Percentiles rank a stretch among this genome's conserved stretches.
phyloP scores from a whole-genome alignment of 2,797 vertebrate genomes.

The Malurus leucopterus region DNA sequence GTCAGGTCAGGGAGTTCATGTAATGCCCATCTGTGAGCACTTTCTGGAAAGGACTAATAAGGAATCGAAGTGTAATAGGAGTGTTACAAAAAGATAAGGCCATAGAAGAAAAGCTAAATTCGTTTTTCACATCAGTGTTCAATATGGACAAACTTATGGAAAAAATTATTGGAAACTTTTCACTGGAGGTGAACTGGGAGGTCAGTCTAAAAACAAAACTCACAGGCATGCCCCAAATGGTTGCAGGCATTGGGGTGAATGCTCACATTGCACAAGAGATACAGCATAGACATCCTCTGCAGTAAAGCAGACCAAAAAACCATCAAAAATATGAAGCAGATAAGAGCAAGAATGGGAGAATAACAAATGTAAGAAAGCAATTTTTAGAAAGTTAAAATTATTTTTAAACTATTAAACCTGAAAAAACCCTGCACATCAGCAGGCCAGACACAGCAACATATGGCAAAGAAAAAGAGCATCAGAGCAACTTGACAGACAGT shows the following conservation, averaged over 20 bases:
- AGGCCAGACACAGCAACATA: not conserved
- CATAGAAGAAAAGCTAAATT: not conserved
- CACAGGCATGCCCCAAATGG: not conserved
- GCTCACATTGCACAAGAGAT: not conserved
- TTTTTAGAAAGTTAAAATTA: not conserved
- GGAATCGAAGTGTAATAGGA: not conserved
- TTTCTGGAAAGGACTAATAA: not conserved
- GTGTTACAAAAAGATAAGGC: not conserved
- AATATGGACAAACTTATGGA: not conserved
- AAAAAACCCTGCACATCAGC: rapidly evolving
- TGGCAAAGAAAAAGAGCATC: not conserved
- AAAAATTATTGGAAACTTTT: not conserved
- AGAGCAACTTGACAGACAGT: not conserved
- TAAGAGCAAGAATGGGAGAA: not conserved
- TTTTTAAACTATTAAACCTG: not conserved
- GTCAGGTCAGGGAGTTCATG: not conserved
- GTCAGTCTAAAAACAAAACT: not conserved
- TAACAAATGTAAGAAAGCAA: not conserved
- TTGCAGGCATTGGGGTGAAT: not conserved
- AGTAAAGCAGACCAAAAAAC: not conserved
- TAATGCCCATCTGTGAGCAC: not conserved
- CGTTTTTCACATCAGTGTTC: not conserved
- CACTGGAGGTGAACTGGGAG: not conserved
- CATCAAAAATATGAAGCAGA: not conserved
- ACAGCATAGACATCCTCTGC: not conserved